Conservation (phyloP, 2,113 vertebrate species). For the Laterallus jamaicensis region DNA sequence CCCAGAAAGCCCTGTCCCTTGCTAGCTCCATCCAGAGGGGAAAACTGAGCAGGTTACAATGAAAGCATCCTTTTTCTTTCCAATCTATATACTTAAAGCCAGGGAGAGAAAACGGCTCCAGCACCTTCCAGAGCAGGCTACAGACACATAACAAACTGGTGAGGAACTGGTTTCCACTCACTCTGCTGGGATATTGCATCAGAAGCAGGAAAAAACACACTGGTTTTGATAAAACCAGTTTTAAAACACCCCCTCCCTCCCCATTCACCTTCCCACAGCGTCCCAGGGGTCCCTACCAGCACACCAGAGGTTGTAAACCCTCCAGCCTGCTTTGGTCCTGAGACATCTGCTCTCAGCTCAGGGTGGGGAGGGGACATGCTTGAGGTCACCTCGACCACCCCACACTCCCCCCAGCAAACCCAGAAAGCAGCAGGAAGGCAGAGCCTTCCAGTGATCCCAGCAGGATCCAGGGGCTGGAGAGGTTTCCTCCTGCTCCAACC, state of each 20-base stretch:
- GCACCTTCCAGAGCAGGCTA: background rate
- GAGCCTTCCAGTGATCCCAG: background rate
- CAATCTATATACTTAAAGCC: background rate
- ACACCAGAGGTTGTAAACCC: rapidly evolving
- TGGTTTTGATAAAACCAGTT: background rate
- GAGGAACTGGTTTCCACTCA: background rate
- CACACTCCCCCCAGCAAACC: background rate
- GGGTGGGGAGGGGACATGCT: background rate
- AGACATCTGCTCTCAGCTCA: background rate
- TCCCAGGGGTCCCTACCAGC: background rate
- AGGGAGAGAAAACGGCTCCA: rapidly evolving
- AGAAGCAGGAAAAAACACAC: background rate
- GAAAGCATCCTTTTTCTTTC: background rate
- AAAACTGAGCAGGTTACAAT: rapidly evolving
- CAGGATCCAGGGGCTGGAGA: background rate
- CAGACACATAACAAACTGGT: rapidly evolving
- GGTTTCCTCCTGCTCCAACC: background rate
- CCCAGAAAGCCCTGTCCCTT: background rate
- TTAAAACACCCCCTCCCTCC: background rate
- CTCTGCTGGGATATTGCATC: background rate
- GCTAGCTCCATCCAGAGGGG: background rate
- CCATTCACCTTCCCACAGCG: background rate
- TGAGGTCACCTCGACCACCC: background rate
- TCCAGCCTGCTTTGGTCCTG: background rate
- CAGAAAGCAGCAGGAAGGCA: background rate